phyloP scores from a whole-genome alignment of 35 echinoderm and acorn worm genomes.

The Holothuria glaberrima region DNA sequence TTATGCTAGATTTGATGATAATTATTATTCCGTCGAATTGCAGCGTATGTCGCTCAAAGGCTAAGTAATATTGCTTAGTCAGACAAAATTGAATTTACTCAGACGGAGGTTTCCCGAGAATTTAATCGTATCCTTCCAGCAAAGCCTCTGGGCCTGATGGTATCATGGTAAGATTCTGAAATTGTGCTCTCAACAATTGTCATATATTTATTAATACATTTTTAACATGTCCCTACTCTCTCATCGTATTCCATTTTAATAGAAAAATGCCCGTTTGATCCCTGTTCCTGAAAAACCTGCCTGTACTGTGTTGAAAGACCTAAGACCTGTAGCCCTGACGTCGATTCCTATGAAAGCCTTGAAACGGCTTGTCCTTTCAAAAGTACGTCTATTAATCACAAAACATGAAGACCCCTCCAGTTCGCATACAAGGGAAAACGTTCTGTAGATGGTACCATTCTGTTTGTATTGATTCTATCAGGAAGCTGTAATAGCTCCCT shows the following conservation, averaged over 20 bases:
- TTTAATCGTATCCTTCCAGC: background rate
- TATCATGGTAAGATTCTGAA: slow-evolving; percentile 19
- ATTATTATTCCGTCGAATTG: slow-evolving; percentile 6
- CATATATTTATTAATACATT: slow-evolving; percentile 28
- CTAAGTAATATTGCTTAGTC: slow-evolving; percentile 2
- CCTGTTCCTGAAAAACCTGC: slow-evolving; percentile 33
- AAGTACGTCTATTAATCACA: background rate
- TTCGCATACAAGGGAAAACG: slow-evolving; percentile 15
- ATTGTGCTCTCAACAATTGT: background rate
- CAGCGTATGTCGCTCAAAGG: background rate
- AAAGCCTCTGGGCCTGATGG: slow-evolving; percentile 5
- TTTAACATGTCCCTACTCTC: background rate
- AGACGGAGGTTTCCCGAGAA: no score
- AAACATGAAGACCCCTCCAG: slow-evolving; percentile 10
- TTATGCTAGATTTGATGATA: slow-evolving; percentile 6
- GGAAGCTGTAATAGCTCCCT: no score
- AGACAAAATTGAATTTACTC: background rate
- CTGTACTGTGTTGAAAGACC: background rate
- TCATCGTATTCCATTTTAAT: background rate
- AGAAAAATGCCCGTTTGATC: slow-evolving; percentile 17
- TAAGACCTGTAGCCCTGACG: slow-evolving; percentile 1
- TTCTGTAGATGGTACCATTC: slow-evolving; percentile 1
- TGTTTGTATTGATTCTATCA: background rate
- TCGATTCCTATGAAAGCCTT: slow-evolving; percentile 22
- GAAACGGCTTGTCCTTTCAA: slow-evolving; percentile 4